These are phyloP conservation scores for Globodera rostochiensis DNA, from an alignment of 1,140 invertebrate species.

Conservation along the genomic window DNA sequence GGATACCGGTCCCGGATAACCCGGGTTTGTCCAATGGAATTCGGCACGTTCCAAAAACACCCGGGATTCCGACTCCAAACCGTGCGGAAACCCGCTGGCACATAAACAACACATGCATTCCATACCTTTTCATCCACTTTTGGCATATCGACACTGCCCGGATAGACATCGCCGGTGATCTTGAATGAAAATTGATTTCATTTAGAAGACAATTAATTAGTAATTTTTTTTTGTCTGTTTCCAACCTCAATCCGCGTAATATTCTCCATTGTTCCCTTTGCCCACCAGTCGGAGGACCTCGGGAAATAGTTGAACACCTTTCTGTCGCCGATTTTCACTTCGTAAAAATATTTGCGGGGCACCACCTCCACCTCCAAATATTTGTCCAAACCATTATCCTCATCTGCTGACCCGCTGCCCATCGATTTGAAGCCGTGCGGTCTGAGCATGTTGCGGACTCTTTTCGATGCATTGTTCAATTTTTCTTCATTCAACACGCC, in stretches of 20 bases:
- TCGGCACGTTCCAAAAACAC: no score
- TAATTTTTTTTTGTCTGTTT: neutral
- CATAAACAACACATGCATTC: no score
- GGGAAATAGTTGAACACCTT: neutral
- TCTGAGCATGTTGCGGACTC: neutral
- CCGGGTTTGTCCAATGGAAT: no score
- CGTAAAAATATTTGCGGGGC: neutral
- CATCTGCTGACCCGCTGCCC: neutral
- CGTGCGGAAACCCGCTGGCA: no score
- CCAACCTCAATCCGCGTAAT: neutral
- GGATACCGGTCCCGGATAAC: no score
- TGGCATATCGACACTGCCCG: neutral
- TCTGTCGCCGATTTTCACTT: neutral
- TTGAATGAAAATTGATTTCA: neutral
- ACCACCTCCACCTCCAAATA: neutral
- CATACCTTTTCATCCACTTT: neutral
- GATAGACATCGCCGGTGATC: neutral
- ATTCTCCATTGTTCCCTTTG: neutral
- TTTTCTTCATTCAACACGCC: neutral
- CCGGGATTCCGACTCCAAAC: no score
- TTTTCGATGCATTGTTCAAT: neutral
- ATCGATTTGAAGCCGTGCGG: neutral
- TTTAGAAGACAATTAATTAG: no score
- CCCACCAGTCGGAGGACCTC: neutral
- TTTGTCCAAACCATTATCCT: neutral